Conservation (phyloP, 2,888 invertebrate genomes). For the Clivina fossor region DNA sequence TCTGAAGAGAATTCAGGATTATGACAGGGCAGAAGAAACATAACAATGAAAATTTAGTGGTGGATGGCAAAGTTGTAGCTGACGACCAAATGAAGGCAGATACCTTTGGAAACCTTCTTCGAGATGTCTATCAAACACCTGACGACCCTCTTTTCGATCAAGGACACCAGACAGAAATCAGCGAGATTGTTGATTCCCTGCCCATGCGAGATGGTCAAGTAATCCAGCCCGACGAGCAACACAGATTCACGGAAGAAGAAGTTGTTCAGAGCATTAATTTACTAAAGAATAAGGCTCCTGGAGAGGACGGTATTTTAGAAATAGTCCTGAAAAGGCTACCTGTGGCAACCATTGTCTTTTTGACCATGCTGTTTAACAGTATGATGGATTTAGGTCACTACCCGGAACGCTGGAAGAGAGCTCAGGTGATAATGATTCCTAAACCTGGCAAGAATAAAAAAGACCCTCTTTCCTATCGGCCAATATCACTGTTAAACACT, state of each 20-base stretch:
- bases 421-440: slow-evolving; percentile 6
- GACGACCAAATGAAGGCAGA: not conserved
- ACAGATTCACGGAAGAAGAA: not conserved
- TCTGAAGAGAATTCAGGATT: no score
- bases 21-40: not conserved
- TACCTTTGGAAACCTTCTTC: slow-evolving; percentile 6
- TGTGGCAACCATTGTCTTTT: not conserved
- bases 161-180: not conserved
- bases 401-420: slow-evolving; percentile 5
- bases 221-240: not conserved
- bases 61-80: not conserved
- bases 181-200: not conserved
- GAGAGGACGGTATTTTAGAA: slow-evolving; percentile 8
- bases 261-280: not conserved
- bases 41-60: not conserved
- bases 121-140: slow-evolving; percentile 1
- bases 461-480: not conserved
- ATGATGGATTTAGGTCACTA: not conserved
- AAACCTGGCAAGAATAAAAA: slow-evolving; percentile 4
- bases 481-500: not conserved
- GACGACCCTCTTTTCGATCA: not conserved
- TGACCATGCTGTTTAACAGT: not conserved
- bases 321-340: not conserved
- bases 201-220: no score
- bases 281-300: not conserved